A percentile compares a stretch with the other conserved stretches of the same genome.
phyloP scores from a whole-genome alignment of 2,113 vertebrate species.

The Pogona vitticeps region DNA sequence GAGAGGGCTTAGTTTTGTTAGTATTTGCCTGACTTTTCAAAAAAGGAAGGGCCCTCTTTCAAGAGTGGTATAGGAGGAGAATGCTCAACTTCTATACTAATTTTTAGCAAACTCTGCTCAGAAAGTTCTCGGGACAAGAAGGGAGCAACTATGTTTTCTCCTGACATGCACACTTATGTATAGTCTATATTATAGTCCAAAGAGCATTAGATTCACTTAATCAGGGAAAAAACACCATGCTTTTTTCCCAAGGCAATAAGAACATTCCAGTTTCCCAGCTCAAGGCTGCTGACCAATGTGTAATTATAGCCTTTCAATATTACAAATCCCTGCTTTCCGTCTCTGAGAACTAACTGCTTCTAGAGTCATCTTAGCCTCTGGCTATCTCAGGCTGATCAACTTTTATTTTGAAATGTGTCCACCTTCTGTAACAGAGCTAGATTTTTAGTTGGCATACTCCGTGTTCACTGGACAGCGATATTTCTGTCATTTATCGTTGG shows the following conservation, averaged over 20 bases:
- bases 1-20: not conserved
- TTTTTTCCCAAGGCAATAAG: not conserved
- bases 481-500: not conserved
- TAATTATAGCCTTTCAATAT: not conserved
- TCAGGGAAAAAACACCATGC: no score
- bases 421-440: not conserved
- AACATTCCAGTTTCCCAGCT: not conserved
- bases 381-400: not conserved
- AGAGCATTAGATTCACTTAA: not conserved
- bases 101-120: not conserved
- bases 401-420: conserved; percentile 1
- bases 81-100: no score
- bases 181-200: not conserved
- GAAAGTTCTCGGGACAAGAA: not conserved
- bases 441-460: not conserved
- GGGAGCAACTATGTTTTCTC: not conserved
- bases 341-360: not conserved
- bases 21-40: not conserved
- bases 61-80: not conserved
- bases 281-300: not conserved
- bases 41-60: not conserved
- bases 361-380: not conserved
- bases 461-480: not conserved
- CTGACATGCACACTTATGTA: not conserved
- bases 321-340: not conserved